Conservation (phyloP, 2,113 vertebrate species). For the Poecilia latipinna region DNA sequence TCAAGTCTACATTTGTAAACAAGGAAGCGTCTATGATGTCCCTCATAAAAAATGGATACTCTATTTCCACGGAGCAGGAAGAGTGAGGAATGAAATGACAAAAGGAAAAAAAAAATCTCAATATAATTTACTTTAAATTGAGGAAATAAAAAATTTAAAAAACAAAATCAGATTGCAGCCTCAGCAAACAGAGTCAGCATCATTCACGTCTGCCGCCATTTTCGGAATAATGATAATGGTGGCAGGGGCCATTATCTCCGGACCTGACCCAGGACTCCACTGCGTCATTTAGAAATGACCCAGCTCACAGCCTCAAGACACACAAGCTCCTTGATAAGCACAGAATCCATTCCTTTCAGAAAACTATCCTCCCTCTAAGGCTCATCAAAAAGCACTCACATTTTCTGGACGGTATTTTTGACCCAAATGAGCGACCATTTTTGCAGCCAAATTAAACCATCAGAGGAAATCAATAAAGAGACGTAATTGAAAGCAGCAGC, state of each 20-base stretch:
- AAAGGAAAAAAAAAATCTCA: conserved; percentile 11
- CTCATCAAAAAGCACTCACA: not conserved
- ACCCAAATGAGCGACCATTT: not conserved
- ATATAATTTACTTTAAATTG: conserved; percentile 29
- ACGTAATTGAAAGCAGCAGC: no score
- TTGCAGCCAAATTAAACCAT: not conserved
- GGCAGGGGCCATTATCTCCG: conserved; percentile 35
- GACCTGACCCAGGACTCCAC: conserved; percentile 14
- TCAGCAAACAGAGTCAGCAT: conserved; percentile 12
- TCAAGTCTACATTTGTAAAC: conserved; percentile 17
- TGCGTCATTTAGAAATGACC: conserved; percentile 23
- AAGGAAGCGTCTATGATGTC: conserved; percentile 26
- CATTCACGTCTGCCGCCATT: conserved; percentile 18
- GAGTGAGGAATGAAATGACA: not conserved
- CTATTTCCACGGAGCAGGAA: conserved; percentile 35
- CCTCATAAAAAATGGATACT: conserved; percentile 13
- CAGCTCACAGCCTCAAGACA: not conserved
- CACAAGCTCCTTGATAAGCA: conserved; percentile 3
- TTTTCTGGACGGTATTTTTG: not conserved
- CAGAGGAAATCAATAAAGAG: not conserved
- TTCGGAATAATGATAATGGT: conserved; percentile 43
- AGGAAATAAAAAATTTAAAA: conserved; percentile 42
- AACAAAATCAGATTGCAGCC: conserved; percentile 23
- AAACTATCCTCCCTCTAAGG: not conserved
- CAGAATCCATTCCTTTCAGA: conserved; percentile 3